These are phyloP conservation scores for Peromyscus leucopus DNA, from an alignment of 2,113 vertebrate species.

Conservation along the genomic window DNA sequence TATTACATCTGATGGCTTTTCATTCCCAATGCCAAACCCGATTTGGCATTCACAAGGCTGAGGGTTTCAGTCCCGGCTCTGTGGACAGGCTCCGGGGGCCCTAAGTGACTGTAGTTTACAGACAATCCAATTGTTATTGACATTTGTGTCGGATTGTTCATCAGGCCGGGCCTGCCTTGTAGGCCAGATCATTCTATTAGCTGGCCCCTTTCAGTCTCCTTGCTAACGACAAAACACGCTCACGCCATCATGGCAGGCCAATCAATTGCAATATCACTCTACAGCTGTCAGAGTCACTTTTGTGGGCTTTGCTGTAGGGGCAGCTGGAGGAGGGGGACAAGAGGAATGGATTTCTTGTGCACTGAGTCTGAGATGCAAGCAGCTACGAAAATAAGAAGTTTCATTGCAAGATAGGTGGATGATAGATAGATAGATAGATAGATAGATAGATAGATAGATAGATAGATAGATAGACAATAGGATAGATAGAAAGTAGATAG, in stretches of 20 bases:
- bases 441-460: background rate
- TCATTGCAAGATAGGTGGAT: background rate
- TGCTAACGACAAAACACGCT: conserved; percentile 59
- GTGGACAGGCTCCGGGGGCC: conserved; percentile 87
- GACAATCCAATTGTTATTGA: conserved; percentile 93
- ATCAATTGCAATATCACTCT: conserved; percentile 85
- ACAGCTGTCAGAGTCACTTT: conserved; percentile 64
- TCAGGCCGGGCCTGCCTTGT: conserved; percentile 86
- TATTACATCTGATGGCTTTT: conserved; percentile 90
- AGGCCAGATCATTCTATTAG: conserved; percentile 88
- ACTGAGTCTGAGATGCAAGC: conserved; percentile 41
- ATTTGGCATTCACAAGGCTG: conserved; percentile 86
- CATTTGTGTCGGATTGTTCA: conserved; percentile 90
- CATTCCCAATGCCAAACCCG: conserved; percentile 90
- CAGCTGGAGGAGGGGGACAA: accelerated
- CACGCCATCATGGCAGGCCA: conserved; percentile 64
- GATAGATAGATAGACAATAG: background rate
- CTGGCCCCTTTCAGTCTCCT: conserved; percentile 78
- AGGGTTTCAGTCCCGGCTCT: conserved; percentile 85
- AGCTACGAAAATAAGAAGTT: background rate
- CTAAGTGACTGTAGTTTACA: conserved; percentile 90
- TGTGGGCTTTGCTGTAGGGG: conserved; percentile 29
- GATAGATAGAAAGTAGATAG: background rate
- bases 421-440: background rate
- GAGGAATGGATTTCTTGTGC: background rate